These are phyloP conservation scores for Anguilla anguilla DNA, from an alignment of 2,797 vertebrate genomes.

Conservation along the genomic window DNA sequence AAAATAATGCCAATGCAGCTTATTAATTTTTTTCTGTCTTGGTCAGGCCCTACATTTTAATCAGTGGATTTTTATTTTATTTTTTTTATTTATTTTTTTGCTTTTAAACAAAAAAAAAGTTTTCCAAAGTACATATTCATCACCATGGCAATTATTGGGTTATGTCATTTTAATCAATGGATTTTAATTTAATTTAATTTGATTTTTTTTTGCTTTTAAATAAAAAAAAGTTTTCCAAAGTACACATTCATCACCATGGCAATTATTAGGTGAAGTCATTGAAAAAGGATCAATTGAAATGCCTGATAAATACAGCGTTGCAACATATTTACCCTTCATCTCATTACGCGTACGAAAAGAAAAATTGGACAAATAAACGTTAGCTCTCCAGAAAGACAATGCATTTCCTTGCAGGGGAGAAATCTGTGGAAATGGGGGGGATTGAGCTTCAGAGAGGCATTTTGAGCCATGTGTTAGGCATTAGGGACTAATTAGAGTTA, in stretches of 20 bases:
- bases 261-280: background rate
- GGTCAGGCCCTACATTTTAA: background rate
- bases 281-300: background rate
- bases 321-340: background rate
- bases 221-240: background rate
- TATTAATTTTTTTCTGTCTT: background rate
- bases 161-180: background rate
- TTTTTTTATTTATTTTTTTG: background rate
- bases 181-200: too few relatives aligned
- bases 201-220: background rate
- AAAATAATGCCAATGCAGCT: background rate
- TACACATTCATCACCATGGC: background rate
- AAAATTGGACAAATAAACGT: background rate
- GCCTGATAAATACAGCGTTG: background rate
- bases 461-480: conserved; percentile 76
- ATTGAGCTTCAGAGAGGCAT: conserved; percentile 62
- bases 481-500: conserved; percentile 80
- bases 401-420: conserved; percentile 62
- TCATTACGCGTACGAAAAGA: background rate
- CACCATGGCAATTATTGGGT: background rate
- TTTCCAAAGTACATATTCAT: background rate
- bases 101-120: background rate
- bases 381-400: conserved; percentile 42
- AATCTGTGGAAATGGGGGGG: conserved; percentile 56
- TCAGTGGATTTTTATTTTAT: background rate